Conservation (phyloP, 2,888 invertebrate species). For the Agrypnus murinus region DNA sequence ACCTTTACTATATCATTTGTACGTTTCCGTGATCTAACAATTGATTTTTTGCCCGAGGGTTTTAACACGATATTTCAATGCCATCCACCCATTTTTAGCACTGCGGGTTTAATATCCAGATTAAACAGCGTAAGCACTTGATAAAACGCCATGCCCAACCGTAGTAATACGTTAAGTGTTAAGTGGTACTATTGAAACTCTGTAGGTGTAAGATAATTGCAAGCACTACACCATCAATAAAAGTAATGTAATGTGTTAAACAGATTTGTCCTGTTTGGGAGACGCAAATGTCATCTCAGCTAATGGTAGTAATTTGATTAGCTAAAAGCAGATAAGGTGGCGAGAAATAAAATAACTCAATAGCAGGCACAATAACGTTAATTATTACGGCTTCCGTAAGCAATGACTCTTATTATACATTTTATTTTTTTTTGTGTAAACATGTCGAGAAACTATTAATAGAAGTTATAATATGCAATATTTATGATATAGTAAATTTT, state of each 20-base stretch:
- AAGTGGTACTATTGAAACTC: slow-evolving; percentile 35
- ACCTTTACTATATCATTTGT: slow-evolving; percentile 36
- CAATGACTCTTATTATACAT: not conserved
- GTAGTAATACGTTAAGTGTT: slow-evolving; percentile 29
- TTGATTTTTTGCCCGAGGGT: slow-evolving; percentile 20
- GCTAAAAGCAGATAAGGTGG: not conserved
- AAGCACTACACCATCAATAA: slow-evolving; percentile 45
- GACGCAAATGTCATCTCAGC: slow-evolving; percentile 13
- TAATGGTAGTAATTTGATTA: slow-evolving; percentile 34
- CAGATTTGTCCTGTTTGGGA: slow-evolving; percentile 31
- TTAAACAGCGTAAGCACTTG: slow-evolving; percentile 38
- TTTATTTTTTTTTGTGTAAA: slow-evolving; percentile 18
- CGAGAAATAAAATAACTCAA: not conserved
- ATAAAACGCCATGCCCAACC: slow-evolving; percentile 23
- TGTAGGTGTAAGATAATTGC: slow-evolving; percentile 45
- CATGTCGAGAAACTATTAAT: slow-evolving; percentile 44
- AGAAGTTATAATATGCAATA: slow-evolving; percentile 56
- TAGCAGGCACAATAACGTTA: not conserved
- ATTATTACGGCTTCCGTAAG: slow-evolving; percentile 8
- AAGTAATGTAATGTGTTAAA: slow-evolving; percentile 40
- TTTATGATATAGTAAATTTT: slow-evolving; percentile 58
- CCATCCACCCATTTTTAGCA: slow-evolving; percentile 41
- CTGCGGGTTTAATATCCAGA: slow-evolving; percentile 40
- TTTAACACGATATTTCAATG: slow-evolving; percentile 34
- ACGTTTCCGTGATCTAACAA: slow-evolving; percentile 35